Percentiles rank a stretch among this genome's conserved stretches.
Conservation (phyloP, 2,113 vertebrate genomes). For the Tyto alba region DNA sequence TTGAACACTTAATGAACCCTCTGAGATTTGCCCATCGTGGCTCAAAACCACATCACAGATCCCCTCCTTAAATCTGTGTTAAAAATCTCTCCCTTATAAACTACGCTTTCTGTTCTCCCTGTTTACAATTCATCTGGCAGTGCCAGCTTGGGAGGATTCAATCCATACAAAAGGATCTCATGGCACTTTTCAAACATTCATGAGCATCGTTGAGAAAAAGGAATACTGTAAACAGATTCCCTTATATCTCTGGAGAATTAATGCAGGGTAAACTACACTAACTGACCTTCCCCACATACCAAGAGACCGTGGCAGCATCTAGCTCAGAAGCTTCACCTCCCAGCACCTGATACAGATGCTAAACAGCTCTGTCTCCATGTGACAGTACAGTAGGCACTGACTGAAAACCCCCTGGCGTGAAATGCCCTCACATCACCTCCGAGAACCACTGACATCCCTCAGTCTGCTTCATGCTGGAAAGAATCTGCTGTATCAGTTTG, state of each 20-base stretch:
- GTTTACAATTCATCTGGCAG: neutral
- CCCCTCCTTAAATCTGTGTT: neutral
- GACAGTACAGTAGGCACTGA: neutral
- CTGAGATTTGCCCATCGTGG: neutral
- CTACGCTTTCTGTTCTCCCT: neutral
- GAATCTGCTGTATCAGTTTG: conserved; percentile 42
- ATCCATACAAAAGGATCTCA: neutral
- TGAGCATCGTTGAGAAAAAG: neutral
- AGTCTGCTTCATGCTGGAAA: neutral
- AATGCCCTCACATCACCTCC: neutral
- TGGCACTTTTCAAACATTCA: neutral
- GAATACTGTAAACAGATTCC: neutral
- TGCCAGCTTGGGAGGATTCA: neutral
- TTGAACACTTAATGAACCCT: neutral
- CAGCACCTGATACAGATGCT: neutral
- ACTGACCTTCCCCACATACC: neutral
- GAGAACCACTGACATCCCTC: neutral
- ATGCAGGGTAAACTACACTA: neutral
- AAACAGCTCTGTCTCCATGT: neutral
- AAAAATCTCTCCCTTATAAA: neutral
- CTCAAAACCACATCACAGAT: neutral
- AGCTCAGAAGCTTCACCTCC: neutral
- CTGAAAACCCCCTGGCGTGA: neutral
- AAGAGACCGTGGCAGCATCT: neutral
- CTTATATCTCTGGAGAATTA: neutral